Evolutionary conservation across 2,113 vertebrate species (phyloP).

Genomic region (Melospiza georgiana): DNA sequence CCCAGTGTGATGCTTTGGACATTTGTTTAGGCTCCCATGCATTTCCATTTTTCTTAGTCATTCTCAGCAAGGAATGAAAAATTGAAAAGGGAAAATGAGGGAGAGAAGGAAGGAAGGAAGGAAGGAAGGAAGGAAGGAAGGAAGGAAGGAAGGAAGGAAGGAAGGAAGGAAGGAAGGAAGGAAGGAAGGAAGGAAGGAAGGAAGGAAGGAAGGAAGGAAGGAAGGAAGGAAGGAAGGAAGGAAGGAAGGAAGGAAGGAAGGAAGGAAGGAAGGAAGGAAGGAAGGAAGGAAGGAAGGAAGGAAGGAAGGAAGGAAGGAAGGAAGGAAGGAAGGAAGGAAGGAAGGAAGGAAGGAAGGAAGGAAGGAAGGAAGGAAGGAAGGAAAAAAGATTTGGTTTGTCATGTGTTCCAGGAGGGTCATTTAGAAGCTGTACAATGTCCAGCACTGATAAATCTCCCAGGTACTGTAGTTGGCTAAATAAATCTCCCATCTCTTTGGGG

Average conservation of each 20-base stretch:
- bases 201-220: no score
- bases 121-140: no score
- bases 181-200: no score
- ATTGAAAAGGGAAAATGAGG: not conserved
- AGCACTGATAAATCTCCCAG: slow-evolving; percentile 33
- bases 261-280: no score
- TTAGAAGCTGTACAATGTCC: slow-evolving; percentile 2
- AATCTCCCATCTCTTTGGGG: slow-evolving; percentile 35
- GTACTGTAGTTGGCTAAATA: not conserved
- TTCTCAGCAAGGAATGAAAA: not conserved
- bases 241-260: no score
- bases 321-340: accelerated
- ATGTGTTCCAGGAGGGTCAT: not conserved
- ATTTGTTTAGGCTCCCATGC: not conserved
- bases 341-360: no score
- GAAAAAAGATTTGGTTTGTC: not conserved
- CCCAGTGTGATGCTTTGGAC: not conserved
- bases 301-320: accelerated
- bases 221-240: no score
- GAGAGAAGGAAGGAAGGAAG: accelerated
- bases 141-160: no score
- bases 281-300: accelerated
- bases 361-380: accelerated
- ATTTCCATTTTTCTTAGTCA: not conserved
- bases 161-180: no score